phyloP scores from a whole-genome alignment of 2,888 invertebrate species.

The Napeogenes sylphis region DNA sequence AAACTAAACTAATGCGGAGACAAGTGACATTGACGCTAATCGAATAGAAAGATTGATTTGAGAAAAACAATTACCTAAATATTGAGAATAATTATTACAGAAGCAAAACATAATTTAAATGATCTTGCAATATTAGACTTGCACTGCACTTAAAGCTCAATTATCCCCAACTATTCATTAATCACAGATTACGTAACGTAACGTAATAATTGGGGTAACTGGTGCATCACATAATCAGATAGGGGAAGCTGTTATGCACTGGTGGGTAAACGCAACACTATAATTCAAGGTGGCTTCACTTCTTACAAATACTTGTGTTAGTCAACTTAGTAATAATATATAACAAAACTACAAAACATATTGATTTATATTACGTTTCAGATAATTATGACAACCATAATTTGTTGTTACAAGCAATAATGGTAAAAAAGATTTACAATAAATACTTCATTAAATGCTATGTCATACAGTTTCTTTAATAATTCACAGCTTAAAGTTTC shows the following conservation, averaged over 20 bases:
- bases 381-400: too few species aligned
- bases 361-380: too few species aligned
- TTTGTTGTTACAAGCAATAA: too few species aligned
- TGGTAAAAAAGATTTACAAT: too few species aligned
- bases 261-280: slow-evolving; percentile 23
- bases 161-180: not conserved
- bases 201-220: slow-evolving; percentile 44
- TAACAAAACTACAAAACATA: too few species aligned
- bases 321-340: too few species aligned
- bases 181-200: slow-evolving; percentile 17
- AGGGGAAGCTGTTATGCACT: slow-evolving; percentile 31
- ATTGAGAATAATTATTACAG: not conserved
- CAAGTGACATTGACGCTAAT: too few species aligned
- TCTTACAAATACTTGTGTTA: not conserved
- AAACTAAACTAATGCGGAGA: too few species aligned
- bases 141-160: not conserved
- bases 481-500: not conserved
- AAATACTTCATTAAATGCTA: not conserved
- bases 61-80: not conserved
- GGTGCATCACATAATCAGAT: slow-evolving; percentile 66
- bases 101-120: too few species aligned
- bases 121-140: too few species aligned
- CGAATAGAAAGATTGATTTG: too few species aligned
- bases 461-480: not conserved
- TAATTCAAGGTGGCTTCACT: slow-evolving; percentile 29